These are phyloP conservation scores for Drosophila pseudoobscura DNA, from an alignment of 1,140 invertebrate species.

Conservation along the genomic window DNA sequence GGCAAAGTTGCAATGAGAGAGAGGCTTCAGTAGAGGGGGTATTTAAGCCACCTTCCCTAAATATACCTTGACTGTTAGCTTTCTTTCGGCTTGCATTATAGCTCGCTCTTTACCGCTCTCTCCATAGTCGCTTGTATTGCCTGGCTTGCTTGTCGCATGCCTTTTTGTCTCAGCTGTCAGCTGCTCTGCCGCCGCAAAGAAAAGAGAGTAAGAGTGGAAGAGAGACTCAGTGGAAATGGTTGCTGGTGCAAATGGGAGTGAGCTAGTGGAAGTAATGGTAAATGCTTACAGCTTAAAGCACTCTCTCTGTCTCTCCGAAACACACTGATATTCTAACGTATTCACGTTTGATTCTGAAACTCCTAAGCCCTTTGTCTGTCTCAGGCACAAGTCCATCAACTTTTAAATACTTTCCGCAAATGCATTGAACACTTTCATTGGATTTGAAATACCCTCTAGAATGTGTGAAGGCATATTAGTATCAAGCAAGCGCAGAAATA, in stretches of 20 bases:
- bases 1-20: too few relatives aligned
- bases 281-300: slow-evolving; percentile 25
- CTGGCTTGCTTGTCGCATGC: slow-evolving; percentile 21
- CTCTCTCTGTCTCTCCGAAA: background rate
- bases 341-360: slow-evolving; percentile 8
- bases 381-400: slow-evolving; percentile 1
- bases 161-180: slow-evolving; percentile 55
- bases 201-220: background rate
- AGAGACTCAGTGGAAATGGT: background rate
- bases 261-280: too few relatives aligned
- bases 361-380: slow-evolving; percentile 3
- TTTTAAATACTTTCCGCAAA: slow-evolving; percentile 29
- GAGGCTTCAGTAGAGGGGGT: too few relatives aligned
- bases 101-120: background rate
- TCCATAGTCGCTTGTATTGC: slow-evolving; percentile 23
- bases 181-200: slow-evolving; percentile 1
- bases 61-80: too few relatives aligned
- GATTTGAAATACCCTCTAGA: background rate
- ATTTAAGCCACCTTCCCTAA: too few relatives aligned
- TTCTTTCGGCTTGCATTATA: too few relatives aligned
- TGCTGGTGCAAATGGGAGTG: background rate
- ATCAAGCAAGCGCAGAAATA: too few relatives aligned
- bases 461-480: too few relatives aligned
- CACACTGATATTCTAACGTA: background rate
- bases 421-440: slow-evolving; percentile 23